Evolutionary conservation across 1,140 invertebrate genomes (phyloP).

Genomic region (Spodoptera frugiperda): DNA sequence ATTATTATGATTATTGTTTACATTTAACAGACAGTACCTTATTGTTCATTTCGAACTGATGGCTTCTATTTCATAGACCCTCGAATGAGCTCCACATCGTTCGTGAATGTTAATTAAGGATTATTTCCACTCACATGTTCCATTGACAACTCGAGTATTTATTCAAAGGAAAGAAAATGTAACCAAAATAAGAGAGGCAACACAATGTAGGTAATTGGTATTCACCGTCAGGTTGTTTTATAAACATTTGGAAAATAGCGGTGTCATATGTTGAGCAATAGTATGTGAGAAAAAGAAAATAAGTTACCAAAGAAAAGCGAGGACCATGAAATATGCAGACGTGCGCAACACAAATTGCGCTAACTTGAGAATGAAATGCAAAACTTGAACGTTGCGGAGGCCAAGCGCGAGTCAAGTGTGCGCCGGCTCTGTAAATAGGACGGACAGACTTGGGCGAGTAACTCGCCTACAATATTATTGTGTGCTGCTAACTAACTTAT

Average conservation of each 20-base stretch:
- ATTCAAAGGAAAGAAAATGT: background rate
- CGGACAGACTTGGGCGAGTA: slow-evolving; percentile 57
- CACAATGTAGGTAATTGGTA: slow-evolving; percentile 1
- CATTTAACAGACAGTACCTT: slow-evolving; percentile 11
- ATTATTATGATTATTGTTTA: slow-evolving; percentile 26
- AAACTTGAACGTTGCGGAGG: slow-evolving; percentile 65
- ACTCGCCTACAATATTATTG: slow-evolving; percentile 70
- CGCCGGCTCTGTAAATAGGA: slow-evolving; percentile 63
- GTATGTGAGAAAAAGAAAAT: slow-evolving; percentile 52
- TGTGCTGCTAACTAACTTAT: slow-evolving; percentile 70
- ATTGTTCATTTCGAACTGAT: slow-evolving; percentile 22
- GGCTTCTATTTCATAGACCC: slow-evolving; percentile 26
- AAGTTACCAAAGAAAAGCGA: slow-evolving; percentile 55
- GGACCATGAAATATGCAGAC: slow-evolving; percentile 62
- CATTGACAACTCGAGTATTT: background rate
- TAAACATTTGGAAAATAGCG: background rate
- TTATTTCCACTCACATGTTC: slow-evolving; percentile 16
- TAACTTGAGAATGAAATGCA: slow-evolving; percentile 68
- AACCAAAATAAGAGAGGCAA: background rate
- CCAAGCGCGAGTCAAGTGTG: slow-evolving; percentile 68
- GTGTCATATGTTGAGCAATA: slow-evolving; percentile 18
- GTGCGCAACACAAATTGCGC: slow-evolving; percentile 66
- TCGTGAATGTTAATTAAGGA: slow-evolving; percentile 15
- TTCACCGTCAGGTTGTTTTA: slow-evolving; percentile 9
- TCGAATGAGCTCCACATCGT: slow-evolving; percentile 14